Evolutionary conservation across 2,113 vertebrate species (phyloP).

Genomic region (Sterrhoptilus dennistouni): DNA sequence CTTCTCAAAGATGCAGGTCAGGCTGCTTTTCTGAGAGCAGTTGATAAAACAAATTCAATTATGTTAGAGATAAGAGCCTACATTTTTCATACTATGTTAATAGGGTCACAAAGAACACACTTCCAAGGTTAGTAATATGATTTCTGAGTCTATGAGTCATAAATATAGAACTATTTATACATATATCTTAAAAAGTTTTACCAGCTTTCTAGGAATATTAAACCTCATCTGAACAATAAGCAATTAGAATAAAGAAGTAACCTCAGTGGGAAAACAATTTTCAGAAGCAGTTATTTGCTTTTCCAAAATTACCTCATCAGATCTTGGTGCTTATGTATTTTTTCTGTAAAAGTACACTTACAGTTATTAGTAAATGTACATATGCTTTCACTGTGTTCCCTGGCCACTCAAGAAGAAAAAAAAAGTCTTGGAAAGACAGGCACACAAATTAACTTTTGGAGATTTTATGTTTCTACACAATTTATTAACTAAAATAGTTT

Average conservation of each 20-base stretch:
- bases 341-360: background rate
- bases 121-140: background rate
- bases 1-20: background rate
- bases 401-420: background rate
- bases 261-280: background rate
- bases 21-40: conserved; percentile 5
- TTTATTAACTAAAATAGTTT: background rate
- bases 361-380: background rate
- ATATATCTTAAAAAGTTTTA: background rate
- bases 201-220: background rate
- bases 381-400: background rate
- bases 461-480: background rate
- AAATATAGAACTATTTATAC: background rate
- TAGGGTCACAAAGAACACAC: background rate
- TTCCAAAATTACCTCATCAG: background rate
- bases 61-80: background rate
- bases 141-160: background rate
- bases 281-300: background rate
- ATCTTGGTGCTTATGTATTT: background rate
- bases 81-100: background rate
- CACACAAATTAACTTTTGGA: background rate
- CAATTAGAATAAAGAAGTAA: background rate
- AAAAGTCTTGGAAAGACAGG: accelerated
- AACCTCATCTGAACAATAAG: background rate
- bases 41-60: background rate